phyloP scores from a whole-genome alignment of 1,140 invertebrate genomes.

The Rhagoletis zephyria region DNA sequence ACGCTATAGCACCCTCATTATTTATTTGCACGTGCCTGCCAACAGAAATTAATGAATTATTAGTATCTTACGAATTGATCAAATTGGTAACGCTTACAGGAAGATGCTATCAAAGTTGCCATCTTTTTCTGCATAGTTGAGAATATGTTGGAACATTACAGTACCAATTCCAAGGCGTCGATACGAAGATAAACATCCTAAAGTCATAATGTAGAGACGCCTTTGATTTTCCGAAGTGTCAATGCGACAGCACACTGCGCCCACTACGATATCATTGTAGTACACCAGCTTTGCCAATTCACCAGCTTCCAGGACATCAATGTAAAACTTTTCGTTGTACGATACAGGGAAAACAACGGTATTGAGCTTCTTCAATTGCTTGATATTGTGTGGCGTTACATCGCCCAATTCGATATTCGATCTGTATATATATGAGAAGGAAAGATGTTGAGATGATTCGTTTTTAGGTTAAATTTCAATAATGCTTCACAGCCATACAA shows the following conservation, averaged over 20 bases:
- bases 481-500: conserved; percentile 4
- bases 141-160: conserved; percentile 96
- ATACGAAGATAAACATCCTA: conserved; percentile 97
- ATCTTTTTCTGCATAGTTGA: conserved; percentile 95
- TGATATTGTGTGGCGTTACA: conserved; percentile 98
- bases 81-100: conserved; percentile 84
- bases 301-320: conserved; percentile 97
- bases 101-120: conserved; percentile 98
- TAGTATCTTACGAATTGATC: neutral
- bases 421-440: conserved; percentile 58
- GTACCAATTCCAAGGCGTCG: conserved; percentile 95
- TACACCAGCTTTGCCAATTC: conserved; percentile 98
- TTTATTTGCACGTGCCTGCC: conserved; percentile 96
- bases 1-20: conserved; percentile 97
- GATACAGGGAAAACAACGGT: conserved; percentile 98
- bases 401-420: conserved; percentile 93
- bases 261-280: conserved; percentile 99
- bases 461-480: conserved; percentile 54
- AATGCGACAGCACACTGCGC: conserved; percentile 98
- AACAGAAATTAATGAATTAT: conserved; percentile 1
- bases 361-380: conserved; percentile 97
- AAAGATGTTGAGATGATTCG: conserved; percentile 39
- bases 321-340: conserved; percentile 99
- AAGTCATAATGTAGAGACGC: conserved; percentile 98
- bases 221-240: conserved; percentile 93